Evolutionary conservation across 64 coral and sea anemone species (phyloP).

Genomic region (Stichodactyla mertensii): DNA sequence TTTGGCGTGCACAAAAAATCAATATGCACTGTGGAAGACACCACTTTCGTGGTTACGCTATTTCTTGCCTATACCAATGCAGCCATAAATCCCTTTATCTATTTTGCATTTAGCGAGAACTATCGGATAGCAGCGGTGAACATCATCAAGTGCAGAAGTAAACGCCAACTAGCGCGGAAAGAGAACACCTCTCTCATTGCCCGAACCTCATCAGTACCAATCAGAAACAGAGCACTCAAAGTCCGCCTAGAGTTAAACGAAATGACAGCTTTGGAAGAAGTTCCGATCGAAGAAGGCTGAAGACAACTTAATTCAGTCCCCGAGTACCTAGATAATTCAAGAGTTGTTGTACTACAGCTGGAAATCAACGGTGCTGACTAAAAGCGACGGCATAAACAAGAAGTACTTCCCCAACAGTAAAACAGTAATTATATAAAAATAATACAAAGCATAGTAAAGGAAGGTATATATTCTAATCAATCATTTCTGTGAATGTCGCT

Average conservation of each 20-base stretch:
- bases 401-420: no score
- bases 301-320: background rate
- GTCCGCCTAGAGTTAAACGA: background rate
- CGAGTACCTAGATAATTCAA: background rate
- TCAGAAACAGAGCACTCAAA: background rate
- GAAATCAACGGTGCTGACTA: background rate
- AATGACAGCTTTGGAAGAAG: conserved; percentile 1
- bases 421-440: no score
- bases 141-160: conserved; percentile 3
- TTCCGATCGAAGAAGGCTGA: background rate
- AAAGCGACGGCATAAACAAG: no score
- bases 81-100: conserved; percentile 18
- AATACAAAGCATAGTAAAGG: no score
- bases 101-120: conserved; percentile 24
- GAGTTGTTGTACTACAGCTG: background rate
- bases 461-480: no score
- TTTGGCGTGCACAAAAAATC: background rate
- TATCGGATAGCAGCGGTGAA: background rate
- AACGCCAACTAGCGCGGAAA: background rate
- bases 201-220: background rate
- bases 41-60: background rate
- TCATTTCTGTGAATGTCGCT: no score
- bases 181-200: conserved; percentile 1
- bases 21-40: background rate
- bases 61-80: conserved; percentile 18